These are phyloP conservation scores for Drosophila acutilabella DNA, from an alignment of 2,888 invertebrate genomes.

Conservation along the genomic window DNA sequence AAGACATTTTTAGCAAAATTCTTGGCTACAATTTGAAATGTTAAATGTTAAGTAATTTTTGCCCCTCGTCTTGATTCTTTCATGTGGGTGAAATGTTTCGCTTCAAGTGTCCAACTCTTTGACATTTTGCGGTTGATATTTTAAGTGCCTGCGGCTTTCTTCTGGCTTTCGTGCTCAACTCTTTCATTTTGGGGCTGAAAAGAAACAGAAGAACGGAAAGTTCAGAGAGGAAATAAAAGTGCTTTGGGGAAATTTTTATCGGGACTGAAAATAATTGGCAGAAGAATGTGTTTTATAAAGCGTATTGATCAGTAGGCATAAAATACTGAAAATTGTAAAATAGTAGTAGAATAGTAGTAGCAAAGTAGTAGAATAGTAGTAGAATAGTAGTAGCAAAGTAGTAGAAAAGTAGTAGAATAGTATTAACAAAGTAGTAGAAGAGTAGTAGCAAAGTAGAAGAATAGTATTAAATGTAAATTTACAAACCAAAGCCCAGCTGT, in stretches of 20 bases:
- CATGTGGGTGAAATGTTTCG: constrained; percentile 64
- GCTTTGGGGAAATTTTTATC: not conserved
- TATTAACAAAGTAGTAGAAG: too few species aligned
- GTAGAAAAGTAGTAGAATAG: too few species aligned
- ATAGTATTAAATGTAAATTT: not conserved
- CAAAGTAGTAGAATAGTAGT: too few species aligned
- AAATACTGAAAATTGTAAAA: too few species aligned
- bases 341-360: too few species aligned
- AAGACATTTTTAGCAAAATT: constrained; percentile 48
- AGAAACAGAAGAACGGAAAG: not conserved
- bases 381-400: too few species aligned
- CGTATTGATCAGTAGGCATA: too few species aligned
- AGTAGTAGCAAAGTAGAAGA: too few species aligned
- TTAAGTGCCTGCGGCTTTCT: constrained; percentile 61
- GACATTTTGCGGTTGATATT: constrained; percentile 76
- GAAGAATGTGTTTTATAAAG: too few species aligned
- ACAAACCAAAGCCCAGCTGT: constrained; percentile 7
- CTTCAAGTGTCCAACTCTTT: constrained; percentile 75
- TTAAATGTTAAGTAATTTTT: constrained; percentile 58
- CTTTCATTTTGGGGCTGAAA: not conserved
- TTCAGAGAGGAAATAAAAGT: not conserved
- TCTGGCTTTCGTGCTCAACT: not conserved
- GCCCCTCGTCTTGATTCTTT: not conserved
- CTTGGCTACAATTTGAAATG: constrained; percentile 37
- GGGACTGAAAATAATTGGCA: too few species aligned